Conservation (phyloP, 2,797 vertebrate genomes). For the Allenopithecus nigroviridis region DNA sequence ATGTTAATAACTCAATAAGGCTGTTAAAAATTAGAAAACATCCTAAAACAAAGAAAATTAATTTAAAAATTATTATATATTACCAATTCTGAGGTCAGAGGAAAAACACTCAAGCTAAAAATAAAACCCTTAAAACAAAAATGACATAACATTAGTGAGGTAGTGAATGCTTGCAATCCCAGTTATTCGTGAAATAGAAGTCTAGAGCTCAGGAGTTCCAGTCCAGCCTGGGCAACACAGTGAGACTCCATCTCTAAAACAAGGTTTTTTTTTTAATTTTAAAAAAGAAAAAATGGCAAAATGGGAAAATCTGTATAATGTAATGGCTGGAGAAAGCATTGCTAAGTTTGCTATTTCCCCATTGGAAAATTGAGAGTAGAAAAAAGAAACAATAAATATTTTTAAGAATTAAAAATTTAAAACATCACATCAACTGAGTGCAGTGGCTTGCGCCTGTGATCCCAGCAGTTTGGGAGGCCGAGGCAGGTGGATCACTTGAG, state of each 20-base stretch:
- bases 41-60: not conserved
- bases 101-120: not conserved
- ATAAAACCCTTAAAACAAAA: constrained; percentile 46
- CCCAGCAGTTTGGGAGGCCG: no score
- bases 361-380: not conserved
- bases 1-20: not conserved
- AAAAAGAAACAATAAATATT: constrained; percentile 12
- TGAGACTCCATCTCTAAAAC: not conserved
- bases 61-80: not conserved
- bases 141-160: not conserved
- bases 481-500: no score
- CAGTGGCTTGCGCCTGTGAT: no score
- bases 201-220: not conserved
- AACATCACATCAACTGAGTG: not conserved
- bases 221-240: not conserved
- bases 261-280: not conserved
- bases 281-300: not conserved
- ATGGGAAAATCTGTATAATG: not conserved
- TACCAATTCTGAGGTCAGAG: not conserved
- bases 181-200: not conserved
- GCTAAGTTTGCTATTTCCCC: not conserved
- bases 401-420: not conserved
- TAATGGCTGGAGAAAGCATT: not conserved
- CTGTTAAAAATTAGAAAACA: not conserved
- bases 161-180: not conserved